Evolutionary conservation across 2,888 invertebrate genomes (phyloP).

Genomic region (Chrysolina oricalcia): DNA sequence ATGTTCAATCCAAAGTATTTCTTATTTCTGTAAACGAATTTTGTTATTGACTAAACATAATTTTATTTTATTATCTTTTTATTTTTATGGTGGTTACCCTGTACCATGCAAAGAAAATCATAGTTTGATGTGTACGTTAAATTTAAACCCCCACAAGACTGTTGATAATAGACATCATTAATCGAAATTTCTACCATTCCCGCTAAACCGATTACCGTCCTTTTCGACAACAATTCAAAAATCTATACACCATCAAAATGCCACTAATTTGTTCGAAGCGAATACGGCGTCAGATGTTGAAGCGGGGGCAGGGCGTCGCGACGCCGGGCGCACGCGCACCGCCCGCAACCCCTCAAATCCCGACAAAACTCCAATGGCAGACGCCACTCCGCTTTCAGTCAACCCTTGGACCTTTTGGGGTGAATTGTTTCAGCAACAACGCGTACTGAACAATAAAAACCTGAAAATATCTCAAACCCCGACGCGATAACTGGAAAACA

Average conservation of each 20-base stretch:
- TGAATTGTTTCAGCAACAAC: slow-evolving; percentile 33
- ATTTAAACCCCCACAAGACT: too few relatives aligned
- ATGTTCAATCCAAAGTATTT: too few relatives aligned
- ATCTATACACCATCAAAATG: slow-evolving; percentile 72
- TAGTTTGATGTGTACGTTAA: too few relatives aligned
- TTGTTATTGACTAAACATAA: too few relatives aligned
- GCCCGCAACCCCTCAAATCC: slow-evolving; percentile 60
- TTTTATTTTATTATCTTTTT: too few relatives aligned
- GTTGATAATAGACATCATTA: not conserved
- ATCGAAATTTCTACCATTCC: slow-evolving; percentile 24
- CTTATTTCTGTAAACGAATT: too few relatives aligned
- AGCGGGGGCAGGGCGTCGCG: slow-evolving; percentile 67
- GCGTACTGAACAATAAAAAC: not conserved
- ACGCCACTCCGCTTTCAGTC: slow-evolving; percentile 66
- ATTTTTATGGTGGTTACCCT: too few relatives aligned
- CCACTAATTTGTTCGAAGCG: slow-evolving; percentile 71
- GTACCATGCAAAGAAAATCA: not conserved
- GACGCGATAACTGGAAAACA: not conserved
- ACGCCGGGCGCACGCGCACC: slow-evolving; percentile 64
- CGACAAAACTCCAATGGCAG: slow-evolving; percentile 70
- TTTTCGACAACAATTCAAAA: slow-evolving; percentile 70
- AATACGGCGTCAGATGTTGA: slow-evolving; percentile 68
- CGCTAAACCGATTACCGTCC: slow-evolving; percentile 54
- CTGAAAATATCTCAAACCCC: not conserved
- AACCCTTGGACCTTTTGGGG: slow-evolving; percentile 65